Base-by-base conservation (phyloP, 2,113 vertebrate genomes). In the Rafetus swinhoei region DNA sequence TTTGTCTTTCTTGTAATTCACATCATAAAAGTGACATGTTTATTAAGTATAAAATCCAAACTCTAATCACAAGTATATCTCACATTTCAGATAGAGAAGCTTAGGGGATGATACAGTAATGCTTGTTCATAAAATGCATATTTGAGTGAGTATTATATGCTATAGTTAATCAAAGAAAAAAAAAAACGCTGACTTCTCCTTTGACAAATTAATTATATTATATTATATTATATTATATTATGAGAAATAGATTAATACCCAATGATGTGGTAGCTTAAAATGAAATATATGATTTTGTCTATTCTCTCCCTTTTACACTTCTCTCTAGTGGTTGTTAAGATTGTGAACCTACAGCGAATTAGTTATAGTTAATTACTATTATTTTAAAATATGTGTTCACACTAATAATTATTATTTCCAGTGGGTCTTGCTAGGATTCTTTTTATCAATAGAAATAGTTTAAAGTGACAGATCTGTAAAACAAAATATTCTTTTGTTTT, bases 101-200 rank as follows among this genome's bases (percentile, higher is more conserved):
- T 96, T 88, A 82, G 76, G 86, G 90, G 83, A 96, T 79, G 86
- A 93, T 95, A 94, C 93, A 95, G 93, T 95, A 95, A 93, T 84
- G 79, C 86, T 89, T 96, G 83, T 97, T 95, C 94, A 90, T 97
- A 96, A 97, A 96, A 95, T 87, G 32, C 89, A 90, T 94, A 96
- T 96, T 92, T 95, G 79, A 86, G 60, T 87, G 94, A 94, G 90
- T 83, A 60, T 89, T 93, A 76, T 9, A 45, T 4, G 27, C 55
- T 29, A 25, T 35, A 21, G 18, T 9, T 72, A 72, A 18, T 7
- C 25, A 82, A 27, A 35, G 5, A 74, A 11, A 15, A 82, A 15
- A 82, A 62, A 2, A 35, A 35, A n/a, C 69, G 13, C 22, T 84
- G 6, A 19, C 6, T 86, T 35, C 21, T 25, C 12, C 35, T 85